Evolutionary conservation across 1,140 invertebrate species (phyloP).

Genomic region (Stegodyphus dumicola): DNA sequence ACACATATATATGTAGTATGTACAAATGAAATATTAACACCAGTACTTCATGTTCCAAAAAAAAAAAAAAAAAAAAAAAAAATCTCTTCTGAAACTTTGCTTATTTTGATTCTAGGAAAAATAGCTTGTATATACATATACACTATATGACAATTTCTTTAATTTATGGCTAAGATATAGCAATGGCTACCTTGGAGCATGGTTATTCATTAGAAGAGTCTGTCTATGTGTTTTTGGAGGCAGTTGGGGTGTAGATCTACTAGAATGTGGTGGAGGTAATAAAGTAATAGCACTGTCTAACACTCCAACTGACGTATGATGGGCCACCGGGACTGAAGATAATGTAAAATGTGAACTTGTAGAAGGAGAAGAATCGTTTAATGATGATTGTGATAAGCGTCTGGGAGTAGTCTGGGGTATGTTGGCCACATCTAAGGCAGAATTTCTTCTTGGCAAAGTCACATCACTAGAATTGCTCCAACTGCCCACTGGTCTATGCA

Average conservation of each 20-base stretch:
- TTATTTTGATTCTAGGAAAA: constrained; percentile 49
- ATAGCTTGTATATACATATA: constrained; percentile 44
- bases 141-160: neutral
- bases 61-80: too few species aligned
- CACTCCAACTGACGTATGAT: constrained; percentile 24
- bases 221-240: constrained; percentile 59
- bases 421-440: constrained; percentile 65
- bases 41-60: neutral
- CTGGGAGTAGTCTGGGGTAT: constrained; percentile 44
- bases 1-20: constrained; percentile 29
- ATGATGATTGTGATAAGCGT: constrained; percentile 53
- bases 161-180: neutral
- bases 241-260: constrained; percentile 50
- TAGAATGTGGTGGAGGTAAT: constrained; percentile 4
- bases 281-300: constrained; percentile 28
- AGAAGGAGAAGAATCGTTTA: constrained; percentile 25
- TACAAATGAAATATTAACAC: constrained; percentile 35
- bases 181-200: constrained; percentile 47
- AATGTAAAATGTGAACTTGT: constrained; percentile 18
- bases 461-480: constrained; percentile 29
- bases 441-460: constrained; percentile 69
- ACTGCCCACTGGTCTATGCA: constrained; percentile 17
- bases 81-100: neutral
- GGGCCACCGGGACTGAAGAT: constrained; percentile 14
- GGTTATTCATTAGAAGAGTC: constrained; percentile 58